Base-by-base conservation (phyloP, 92 coral and sea anemone species). In the Umimayanthus chanpuru region DNA sequence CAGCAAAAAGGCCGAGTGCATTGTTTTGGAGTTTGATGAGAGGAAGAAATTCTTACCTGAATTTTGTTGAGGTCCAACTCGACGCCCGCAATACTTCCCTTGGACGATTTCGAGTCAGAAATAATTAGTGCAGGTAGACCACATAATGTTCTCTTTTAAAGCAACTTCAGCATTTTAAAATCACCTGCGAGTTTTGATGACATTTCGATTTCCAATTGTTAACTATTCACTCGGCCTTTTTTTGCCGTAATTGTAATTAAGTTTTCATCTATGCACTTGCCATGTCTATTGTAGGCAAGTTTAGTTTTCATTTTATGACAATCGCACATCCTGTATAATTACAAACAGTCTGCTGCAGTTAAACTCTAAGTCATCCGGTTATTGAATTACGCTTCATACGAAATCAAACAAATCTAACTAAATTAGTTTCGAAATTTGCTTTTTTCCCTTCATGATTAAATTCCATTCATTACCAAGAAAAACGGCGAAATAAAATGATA, bases 151-250 rank as follows among this genome's bases (percentile, higher is more conserved):
- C 97, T 89, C 93, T 92, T 92, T 92, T 90, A 94, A 91, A 38
- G 90, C 76, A 77, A 72, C 81, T 70, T 90, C 82, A 73, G 81
- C 92, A 65, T 82, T 66, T 72, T 53, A 53, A 81, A 43, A 92
- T 94, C 98, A 95, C 98, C 98, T 95, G 98, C 94, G 68, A 88
- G 55, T 55, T 29, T 72, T 81, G 93, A 85, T 91, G 93, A 91
- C 94, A 95, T 88, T 93, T 94, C 94, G 88, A 94, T 92, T 92
- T 90, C 87, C 94, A 90, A 93, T 93, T 93, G 98, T 95, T 93
- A 86, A 89, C 92, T 38, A 93, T 93, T 93, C 92, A 91, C 91
- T 91, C 93, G 89, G 96, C 93, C 96, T 95, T 95, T 94, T 93
- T 86, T 92, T 39, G 58, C 89, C 88, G 89, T 93, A 89, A 90